Evolutionary conservation across 1,140 invertebrate genomes (phyloP), one percentile per base, ranked within the genome.

Genomic region (Lucilia cuprina): DNA sequence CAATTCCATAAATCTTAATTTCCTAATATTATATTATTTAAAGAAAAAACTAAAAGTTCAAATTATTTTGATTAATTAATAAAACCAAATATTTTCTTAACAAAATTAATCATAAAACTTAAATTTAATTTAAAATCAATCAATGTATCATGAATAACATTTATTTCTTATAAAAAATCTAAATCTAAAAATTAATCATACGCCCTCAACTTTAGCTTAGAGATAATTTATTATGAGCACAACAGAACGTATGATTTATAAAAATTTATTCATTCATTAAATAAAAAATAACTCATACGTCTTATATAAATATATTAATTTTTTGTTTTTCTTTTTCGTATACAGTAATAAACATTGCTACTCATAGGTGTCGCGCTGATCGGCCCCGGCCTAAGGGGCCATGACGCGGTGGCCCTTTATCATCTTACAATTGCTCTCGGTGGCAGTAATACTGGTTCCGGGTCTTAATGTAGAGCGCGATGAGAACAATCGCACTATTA

Each of bases 341-440:
- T 84, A 21, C 87, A 91, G 89, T 86, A 86, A 87, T 88, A 88
- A 90, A 88, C 86, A 88, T 89, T 90, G 85, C 86, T 84, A 87
- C 87, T 87, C 86, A 91, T 88, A 91, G 90, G 90, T 88, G 89
- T 90, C 90, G 89, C 90, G 90, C 90, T 90, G 90, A 90, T 88
- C 90, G 90, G 90, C 90, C 90, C 90, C 90, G 89, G 87, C 88
- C 87, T 90, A 91, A 91, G 90, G 90, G 90, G 90, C 90, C 90
- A 91, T 91, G 90, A 91, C 88, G 90, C 90, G 90, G 91, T 91
- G 90, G 90, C 90, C 89, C 90, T 91, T 89, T 89, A 89, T 88
- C 87, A 87, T 91, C 86, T 85, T 91, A 87, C 86, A 90, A 88
- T 91, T 91, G 90, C 90, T 91, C 87, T 90, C 89, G 90, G 90